A percentile compares a stretch with the other conserved stretches of the same genome.
Conservation (phyloP, 2,888 invertebrate genomes). For the Erpobdella octoculata region DNA sequence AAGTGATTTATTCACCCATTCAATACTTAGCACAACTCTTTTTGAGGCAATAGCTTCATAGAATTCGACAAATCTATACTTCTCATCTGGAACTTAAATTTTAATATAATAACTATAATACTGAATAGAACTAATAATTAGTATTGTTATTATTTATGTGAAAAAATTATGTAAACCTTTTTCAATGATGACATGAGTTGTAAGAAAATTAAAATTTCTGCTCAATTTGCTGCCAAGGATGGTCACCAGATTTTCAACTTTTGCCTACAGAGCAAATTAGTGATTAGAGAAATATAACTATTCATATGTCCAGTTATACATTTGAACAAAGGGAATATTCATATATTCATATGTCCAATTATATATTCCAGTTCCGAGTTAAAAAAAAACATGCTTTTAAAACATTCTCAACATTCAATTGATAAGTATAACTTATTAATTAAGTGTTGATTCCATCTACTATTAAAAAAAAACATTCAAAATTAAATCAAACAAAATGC, state of each 20-base stretch:
- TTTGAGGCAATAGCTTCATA: constrained; percentile 2
- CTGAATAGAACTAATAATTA: neutral
- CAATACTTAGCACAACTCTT: neutral
- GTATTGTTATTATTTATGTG: neutral
- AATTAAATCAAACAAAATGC: no score
- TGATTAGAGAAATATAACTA: neutral
- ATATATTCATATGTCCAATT: no score
- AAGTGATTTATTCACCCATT: neutral
- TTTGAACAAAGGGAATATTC: no score
- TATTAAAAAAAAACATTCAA: no score
- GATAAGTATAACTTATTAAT: no score
- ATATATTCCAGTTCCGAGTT: no score
- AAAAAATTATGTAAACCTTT: neutral
- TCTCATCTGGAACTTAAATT: neutral
- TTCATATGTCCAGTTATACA: no score
- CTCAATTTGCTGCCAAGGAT: neutral
- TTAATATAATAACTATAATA: neutral
- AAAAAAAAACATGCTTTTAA: no score
- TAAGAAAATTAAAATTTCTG: neutral
- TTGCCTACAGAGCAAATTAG: neutral
- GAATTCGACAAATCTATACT: neutral
- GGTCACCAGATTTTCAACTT: neutral
- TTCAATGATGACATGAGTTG: neutral
- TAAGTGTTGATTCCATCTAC: no score
- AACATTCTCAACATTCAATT: no score